Evolutionary conservation across 2,888 invertebrate genomes (phyloP).

Genomic region (Rhamnusium bicolor): DNA sequence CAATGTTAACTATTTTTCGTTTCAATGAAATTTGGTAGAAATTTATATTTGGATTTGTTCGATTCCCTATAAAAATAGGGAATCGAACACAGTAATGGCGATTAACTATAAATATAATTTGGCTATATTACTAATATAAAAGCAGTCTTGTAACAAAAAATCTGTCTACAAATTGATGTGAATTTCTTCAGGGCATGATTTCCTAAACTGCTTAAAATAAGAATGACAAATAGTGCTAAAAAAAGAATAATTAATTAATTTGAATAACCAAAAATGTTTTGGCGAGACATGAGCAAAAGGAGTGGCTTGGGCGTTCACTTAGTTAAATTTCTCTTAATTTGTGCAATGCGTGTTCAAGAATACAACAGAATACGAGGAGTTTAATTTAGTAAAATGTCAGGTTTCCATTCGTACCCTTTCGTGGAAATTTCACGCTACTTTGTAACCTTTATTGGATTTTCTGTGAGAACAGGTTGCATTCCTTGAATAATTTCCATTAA

Average conservation of each 20-base stretch:
- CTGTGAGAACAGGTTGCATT: neutral
- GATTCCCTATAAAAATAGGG: too few species aligned
- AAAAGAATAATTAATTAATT: neutral
- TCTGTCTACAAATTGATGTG: too few species aligned
- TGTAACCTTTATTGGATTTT: neutral
- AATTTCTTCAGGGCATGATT: too few species aligned
- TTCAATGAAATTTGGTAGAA: too few species aligned
- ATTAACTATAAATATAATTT: too few species aligned
- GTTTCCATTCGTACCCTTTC: neutral
- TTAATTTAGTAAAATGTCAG: slow-evolving; percentile 8
- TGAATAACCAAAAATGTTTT: neutral
- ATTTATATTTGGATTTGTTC: too few species aligned
- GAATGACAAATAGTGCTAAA: neutral
- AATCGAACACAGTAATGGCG: too few species aligned
- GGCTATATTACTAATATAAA: too few species aligned
- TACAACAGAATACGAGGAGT: neutral
- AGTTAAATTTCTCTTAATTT: slow-evolving; percentile 1
- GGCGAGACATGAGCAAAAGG: neutral
- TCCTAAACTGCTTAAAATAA: neutral
- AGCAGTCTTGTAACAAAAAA: too few species aligned
- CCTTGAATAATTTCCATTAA: neutral
- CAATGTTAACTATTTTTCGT: too few species aligned
- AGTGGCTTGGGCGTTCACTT: neutral
- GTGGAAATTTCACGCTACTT: neutral
- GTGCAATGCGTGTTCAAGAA: neutral